Evolutionary conservation across 2,113 vertebrate species (phyloP), one percentile per base, ranked within the genome.

Genomic region (Triplophysa rosa): DNA sequence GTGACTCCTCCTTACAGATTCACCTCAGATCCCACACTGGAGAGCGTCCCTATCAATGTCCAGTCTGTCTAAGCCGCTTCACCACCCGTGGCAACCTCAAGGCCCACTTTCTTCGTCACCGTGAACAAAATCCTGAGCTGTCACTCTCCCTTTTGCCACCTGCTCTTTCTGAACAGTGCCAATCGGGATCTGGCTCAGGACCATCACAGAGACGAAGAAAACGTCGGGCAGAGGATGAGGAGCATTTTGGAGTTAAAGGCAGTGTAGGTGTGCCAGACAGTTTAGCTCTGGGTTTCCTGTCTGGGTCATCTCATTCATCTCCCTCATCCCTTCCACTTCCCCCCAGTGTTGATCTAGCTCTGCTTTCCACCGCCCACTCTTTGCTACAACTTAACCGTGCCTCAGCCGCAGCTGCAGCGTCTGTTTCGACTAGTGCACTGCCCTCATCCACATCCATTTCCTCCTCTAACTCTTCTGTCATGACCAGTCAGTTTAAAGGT

Each of bases 61-160:
- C 95, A 0, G 94, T 98, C 61, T 98, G 96, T 52, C 89, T 96
- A 78, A 97, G 96, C 84, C 95, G 96, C 13, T 98, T 98, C 80
- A 96, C 96, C 79, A 98, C 96, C 9, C 92, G 96, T 0, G 96
- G 96, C 47, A 98, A 98, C 87, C 93, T 97, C 12, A 98, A 98
- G 87, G 96, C 96, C 16, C 96, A 98, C 72, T 97, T 97, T 83
- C 93, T 97, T 82, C 91, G 96, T 6, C 96, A 98, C 85, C 92
- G 95, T 1, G 95, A 97, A 85, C 95, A 95, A 80, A 95, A 95
- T 78, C 96, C 96, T 0, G 95, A 96, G 56, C 92, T 97, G 52
- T 95, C 95, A 42, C 96, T 98, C 85, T 96, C 96, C 17, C 93
- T 95, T 42, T 90, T 96, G 67, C 95, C 95, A 0, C 93, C 93